Evolutionary conservation across 2,888 invertebrate genomes (phyloP).

Genomic region (Aelia acuminata): DNA sequence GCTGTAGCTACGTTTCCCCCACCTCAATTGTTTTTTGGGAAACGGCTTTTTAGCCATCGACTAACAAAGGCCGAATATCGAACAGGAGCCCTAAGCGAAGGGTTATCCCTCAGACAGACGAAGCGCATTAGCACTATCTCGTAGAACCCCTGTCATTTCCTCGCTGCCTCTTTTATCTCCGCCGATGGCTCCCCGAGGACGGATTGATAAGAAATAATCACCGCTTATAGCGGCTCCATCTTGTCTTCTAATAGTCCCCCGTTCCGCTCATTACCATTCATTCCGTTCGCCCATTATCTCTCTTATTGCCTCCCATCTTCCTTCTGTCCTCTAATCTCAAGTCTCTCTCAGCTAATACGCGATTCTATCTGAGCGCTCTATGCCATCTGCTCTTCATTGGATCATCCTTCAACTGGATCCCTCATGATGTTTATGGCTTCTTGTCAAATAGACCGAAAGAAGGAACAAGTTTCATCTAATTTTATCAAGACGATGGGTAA

Average conservation of each 20-base stretch:
- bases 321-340: slow-evolving; percentile 29
- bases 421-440: neutral
- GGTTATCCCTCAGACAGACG: slow-evolving; percentile 1
- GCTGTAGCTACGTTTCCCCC: too few species aligned
- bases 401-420: neutral
- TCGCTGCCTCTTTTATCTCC: slow-evolving; percentile 38
- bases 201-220: slow-evolving; percentile 60
- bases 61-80: neutral
- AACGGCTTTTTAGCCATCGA: too few species aligned
- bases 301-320: slow-evolving; percentile 50
- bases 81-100: neutral
- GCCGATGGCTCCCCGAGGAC: slow-evolving; percentile 24
- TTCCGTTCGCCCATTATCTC: slow-evolving; percentile 54
- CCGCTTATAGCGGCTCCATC: slow-evolving; percentile 52
- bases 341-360: slow-evolving; percentile 24
- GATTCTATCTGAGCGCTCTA: slow-evolving; percentile 2
- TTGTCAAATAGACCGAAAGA: neutral
- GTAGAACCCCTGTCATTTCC: slow-evolving; percentile 31
- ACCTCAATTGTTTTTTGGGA: too few species aligned
- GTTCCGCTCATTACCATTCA: slow-evolving; percentile 57
- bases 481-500: neutral
- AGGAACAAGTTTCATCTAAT: neutral
- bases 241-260: slow-evolving; percentile 53
- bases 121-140: slow-evolving; percentile 49
- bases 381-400: slow-evolving; percentile 33